Evolutionary conservation across 1,140 invertebrate genomes (phyloP), one percentile per base, ranked within the genome.

Genomic region (Drosophila suzukii): DNA sequence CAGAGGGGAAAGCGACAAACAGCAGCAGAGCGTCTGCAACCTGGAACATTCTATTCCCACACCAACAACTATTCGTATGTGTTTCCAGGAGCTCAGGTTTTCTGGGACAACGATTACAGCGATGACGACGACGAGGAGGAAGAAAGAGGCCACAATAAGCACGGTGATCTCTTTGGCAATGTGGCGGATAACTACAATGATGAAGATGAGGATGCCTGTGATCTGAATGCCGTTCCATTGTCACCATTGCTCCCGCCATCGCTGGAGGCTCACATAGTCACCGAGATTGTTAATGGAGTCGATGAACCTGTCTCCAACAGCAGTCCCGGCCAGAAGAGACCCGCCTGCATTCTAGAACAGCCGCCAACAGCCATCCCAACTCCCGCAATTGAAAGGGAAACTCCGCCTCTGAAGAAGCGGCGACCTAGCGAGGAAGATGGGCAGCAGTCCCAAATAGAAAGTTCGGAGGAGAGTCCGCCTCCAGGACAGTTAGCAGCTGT

Each of bases 71-170:
- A 78, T 47, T 91, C 91, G 8, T 92, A 92, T 75, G 91, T 92
- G 17, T 92, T 92, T 43, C 91, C 91, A 0, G 91, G 91, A 6
- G 91, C 91, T 5, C 91, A 92, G 65, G 91, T 92, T 0, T 92
- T 82, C 39, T 84, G 81, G 66, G 81, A 88, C 24, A 82, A 78
- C 15, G 85, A 90, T 2, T 84, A 72, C 30, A 89, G 91, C 30
- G 88, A 91, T 41, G 82, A 82, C 12, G 78, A 90, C 5, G 81
- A 80, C 6, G 82, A 90, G 36, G 84, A 86, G 1, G 75, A 81
- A 30, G 82, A 65, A 0, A 59, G 61, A 15, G 55, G 57, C 13
- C 38, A 43, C 1, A 58, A 51, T 17, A 49, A 58, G 17, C 46
- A 53, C 39, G 51, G 34, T 6, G 71, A 75, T 41, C 49, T 84